A percentile compares a stretch with the other conserved stretches of the same genome.
phyloP scores from a whole-genome alignment of 2,113 vertebrate genomes.

The Hiodon tergisus region DNA sequence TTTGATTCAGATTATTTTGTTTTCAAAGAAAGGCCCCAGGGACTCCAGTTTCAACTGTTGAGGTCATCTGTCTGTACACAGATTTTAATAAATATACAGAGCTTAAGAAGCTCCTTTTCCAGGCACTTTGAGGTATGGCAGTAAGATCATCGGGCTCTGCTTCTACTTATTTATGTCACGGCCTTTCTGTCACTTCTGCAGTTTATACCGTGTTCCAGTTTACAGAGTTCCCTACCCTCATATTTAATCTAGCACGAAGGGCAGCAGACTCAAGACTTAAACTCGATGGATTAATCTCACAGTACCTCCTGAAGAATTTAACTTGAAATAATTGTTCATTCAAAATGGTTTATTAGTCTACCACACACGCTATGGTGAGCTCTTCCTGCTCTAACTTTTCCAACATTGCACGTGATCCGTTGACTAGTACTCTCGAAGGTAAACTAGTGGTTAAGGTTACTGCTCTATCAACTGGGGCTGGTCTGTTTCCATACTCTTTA shows the following conservation, averaged over 20 bases:
- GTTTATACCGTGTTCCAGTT: not conserved
- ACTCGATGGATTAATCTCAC: not conserved
- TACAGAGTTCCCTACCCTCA: not conserved
- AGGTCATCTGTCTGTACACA: no score
- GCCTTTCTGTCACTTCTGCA: no score
- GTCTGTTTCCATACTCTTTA: constrained; percentile 37
- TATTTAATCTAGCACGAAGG: not conserved
- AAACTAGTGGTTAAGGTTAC: constrained; percentile 21
- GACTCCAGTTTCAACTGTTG: no score
- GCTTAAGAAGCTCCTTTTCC: no score
- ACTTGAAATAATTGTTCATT: not conserved
- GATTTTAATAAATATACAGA: no score
- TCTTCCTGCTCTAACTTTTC: not conserved
- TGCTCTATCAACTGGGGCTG: constrained; percentile 28
- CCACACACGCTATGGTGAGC: not conserved
- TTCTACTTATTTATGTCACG: no score
- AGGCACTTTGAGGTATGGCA: no score
- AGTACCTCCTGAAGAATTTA: not conserved
- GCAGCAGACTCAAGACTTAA: not conserved
- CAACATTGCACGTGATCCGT: constrained; percentile 3
- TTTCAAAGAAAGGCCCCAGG: no score
- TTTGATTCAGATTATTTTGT: no score
- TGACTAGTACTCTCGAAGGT: not conserved
- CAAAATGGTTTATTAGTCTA: not conserved
- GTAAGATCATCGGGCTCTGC: no score